Base-by-base conservation (phyloP, 2,113 vertebrate genomes). In the human region DNA sequence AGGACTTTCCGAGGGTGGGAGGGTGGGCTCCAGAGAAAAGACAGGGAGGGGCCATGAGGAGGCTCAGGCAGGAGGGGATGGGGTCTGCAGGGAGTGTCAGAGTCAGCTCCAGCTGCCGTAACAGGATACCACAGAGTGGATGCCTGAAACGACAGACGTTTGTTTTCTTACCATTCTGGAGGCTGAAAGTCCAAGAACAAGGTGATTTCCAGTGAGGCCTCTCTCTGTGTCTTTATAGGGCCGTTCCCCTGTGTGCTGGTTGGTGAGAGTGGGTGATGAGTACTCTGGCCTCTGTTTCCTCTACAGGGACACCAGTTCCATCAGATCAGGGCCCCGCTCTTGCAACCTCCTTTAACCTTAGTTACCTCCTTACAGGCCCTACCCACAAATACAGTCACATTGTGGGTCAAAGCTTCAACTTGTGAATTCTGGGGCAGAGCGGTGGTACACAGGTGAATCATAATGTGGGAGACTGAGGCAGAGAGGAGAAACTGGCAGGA, bases 161-260 rank as follows among this genome's bases (percentile, higher is more conserved):
- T 73, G 3, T 73, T 38, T 40, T 23, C 10, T 73, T 4, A 12
- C 38, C 38, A 23, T 73, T 11, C 20, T 23, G 9, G 70, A 40
- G 70, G n/a, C 70, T 38, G n/a, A 22, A 38, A 22, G 70, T 38
- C 70, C 10, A 23, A 22, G n/a, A 72, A 10, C 8, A 10, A 73
- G 70, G 70, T 25, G 0, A 6, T 73, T 12, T 73, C 70, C 38
- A 23, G 5, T 23, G 38, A 40, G 38, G 70, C n/a, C 70, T 23
- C 70, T 23, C 70, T 72, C 38, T 6, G 20, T 6, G 20, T 73
- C 70, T 20, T 73, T 20, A 6, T 11, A 1, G 38, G 22, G 70
- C 70, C 1, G 2, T 23, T 25, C 11, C 38, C 0, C 5, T 12
- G 2, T 3, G 38, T 40, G 38, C 38, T 22, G 70, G 70, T 5